Percentiles rank a stretch among this genome's conserved stretches.
These are phyloP conservation scores for Sebastes schlegelii DNA, from an alignment of 2,113 vertebrate species.

Conservation along the genomic window DNA sequence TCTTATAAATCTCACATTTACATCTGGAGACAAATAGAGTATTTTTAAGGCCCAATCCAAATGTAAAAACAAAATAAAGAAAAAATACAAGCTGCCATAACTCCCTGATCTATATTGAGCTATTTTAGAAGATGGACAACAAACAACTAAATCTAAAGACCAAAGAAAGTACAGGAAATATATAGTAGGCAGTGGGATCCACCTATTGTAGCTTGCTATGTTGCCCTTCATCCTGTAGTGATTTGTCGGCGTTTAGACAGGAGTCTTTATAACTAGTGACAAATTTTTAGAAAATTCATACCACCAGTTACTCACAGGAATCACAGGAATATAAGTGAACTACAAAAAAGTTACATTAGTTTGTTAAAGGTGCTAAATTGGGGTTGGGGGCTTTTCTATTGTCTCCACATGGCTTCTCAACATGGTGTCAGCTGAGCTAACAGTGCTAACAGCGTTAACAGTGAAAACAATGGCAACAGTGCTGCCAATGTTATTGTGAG, in stretches of 20 bases:
- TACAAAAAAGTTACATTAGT: neutral
- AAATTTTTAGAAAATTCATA: neutral
- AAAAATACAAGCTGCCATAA: neutral
- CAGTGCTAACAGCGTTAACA: too few species aligned
- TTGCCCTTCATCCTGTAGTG: neutral
- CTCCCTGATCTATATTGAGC: neutral
- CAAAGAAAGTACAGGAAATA: neutral
- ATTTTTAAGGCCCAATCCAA: neutral
- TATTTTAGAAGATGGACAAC: neutral
- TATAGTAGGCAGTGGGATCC: neutral
- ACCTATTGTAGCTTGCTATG: neutral
- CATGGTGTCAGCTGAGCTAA: too few species aligned
- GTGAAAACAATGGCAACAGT: too few species aligned
- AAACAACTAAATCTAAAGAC: neutral
- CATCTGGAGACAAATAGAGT: neutral
- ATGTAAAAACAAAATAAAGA: neutral
- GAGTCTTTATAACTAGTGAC: neutral
- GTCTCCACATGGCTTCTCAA: too few species aligned
- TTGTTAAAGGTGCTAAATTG: too few species aligned
- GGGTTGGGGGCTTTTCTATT: too few species aligned
- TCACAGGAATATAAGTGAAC: neutral
- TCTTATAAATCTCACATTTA: neutral
- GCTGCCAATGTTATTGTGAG: too few species aligned
- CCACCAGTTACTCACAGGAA: neutral
- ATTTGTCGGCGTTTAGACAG: neutral